Evolutionary conservation across 2,113 vertebrate genomes (phyloP).

Genomic region (Chloropsis cyanopogon): DNA sequence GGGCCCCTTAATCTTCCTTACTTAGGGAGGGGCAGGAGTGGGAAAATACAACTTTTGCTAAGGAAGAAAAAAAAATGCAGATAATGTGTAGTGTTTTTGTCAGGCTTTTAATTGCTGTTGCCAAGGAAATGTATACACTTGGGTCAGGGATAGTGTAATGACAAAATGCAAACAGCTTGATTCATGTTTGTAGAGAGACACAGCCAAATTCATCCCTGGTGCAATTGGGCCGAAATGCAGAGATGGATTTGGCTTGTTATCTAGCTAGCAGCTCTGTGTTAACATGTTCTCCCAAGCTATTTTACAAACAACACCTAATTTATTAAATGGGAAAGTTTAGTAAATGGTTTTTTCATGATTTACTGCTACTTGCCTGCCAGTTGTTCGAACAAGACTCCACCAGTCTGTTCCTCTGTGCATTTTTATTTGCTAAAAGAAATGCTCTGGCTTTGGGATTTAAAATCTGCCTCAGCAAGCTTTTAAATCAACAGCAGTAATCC

Average conservation of each 20-base stretch:
- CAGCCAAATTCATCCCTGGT: conserved; percentile 44
- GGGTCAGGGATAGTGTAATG: conserved; percentile 20
- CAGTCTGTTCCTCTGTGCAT: background rate
- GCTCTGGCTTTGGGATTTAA: background rate
- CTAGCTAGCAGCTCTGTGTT: background rate
- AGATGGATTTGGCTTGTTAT: conserved; percentile 34
- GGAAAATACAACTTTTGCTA: conserved; percentile 17
- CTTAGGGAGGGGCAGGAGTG: background rate
- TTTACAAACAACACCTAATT: conserved; percentile 23
- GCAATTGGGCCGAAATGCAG: background rate
- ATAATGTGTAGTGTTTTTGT: conserved; percentile 17
- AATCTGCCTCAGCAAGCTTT: background rate
- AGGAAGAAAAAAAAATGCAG: background rate
- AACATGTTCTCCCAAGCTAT: conserved; percentile 11
- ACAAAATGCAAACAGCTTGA: conserved; percentile 61
- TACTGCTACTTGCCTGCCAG: conserved; percentile 25
- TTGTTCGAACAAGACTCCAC: background rate
- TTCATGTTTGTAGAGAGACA: background rate
- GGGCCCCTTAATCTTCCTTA: conserved; percentile 24
- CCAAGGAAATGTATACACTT: conserved; percentile 43
- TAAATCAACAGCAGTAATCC: conserved; percentile 29
- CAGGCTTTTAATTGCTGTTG: conserved; percentile 32
- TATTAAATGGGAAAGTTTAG: conserved; percentile 28
- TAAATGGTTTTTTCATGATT: background rate
- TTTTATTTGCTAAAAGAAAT: conserved; percentile 27